Evolutionary conservation across 2,797 vertebrate species (phyloP).

Genomic region (Cossypha polioptera): DNA sequence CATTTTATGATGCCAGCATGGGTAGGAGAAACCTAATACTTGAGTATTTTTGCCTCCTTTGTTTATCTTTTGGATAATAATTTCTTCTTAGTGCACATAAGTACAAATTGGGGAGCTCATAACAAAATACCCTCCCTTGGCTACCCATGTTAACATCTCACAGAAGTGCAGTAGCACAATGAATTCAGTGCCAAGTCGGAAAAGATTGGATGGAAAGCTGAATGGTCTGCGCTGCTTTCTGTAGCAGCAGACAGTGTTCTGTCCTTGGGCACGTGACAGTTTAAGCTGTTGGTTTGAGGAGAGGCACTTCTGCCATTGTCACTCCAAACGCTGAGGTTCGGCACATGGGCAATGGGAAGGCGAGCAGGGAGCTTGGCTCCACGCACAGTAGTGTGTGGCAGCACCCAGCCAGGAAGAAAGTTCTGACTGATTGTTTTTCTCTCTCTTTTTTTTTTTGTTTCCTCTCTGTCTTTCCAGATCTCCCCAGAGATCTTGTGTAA

Average conservation of each 20-base stretch:
- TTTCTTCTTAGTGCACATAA: not conserved
- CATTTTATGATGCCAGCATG: not conserved
- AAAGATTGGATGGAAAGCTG: not conserved
- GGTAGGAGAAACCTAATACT: not conserved
- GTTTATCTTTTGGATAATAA: not conserved
- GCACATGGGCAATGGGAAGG: not conserved
- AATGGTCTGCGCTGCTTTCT: not conserved
- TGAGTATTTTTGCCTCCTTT: not conserved
- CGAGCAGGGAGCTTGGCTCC: not conserved
- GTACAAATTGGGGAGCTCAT: not conserved
- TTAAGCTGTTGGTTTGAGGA: not conserved
- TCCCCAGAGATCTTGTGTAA: slow-evolving; percentile 96
- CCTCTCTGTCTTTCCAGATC: slow-evolving; percentile 77
- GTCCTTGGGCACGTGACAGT: not conserved
- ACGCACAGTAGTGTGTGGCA: not conserved
- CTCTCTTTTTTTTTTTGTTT: rapidly evolving
- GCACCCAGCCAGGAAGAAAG: not conserved
- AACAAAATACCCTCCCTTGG: not conserved
- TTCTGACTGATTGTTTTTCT: not conserved
- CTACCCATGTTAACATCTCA: not conserved
- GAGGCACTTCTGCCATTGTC: not conserved
- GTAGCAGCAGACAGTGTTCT: not conserved
- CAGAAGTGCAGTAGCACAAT: not conserved
- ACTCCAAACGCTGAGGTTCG: not conserved
- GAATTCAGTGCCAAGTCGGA: not conserved